Base-by-base conservation (phyloP, 2,888 invertebrate species). In the Gibbula magus region DNA sequence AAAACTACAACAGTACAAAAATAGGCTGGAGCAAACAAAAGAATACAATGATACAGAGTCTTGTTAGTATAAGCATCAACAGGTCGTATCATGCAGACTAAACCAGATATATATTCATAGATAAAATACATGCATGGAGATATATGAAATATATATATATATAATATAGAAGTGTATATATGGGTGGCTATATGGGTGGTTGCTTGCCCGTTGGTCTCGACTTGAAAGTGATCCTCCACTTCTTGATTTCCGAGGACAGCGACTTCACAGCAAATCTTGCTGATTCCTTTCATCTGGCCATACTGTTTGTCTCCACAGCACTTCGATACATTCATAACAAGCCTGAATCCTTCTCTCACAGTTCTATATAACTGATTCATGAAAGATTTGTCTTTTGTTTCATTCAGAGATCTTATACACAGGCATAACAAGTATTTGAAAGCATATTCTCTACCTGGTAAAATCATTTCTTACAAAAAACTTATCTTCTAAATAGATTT, bases 1-100 rank as follows among this genome's bases (percentile, higher is more conserved):
- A 45, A 45, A 18, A 32, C 32, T 39, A 35, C 29, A 32, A 70
- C 29, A 70, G 20, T 70, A 70, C 70, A 70, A 35, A 70, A 70
- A 18, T 35, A 70, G 35, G 70, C 70, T 70, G 13, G 18, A 70
- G 70, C 70, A 70, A 70, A 70, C 70, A 70, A 70, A 70, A 70
- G 39, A 39, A 35, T 35, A 20, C 16, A 18, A 39, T 39, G 22
- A 20, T 70, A 70, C 70, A 70, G 70, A 70, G 18, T 35, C 35
- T n/a, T 56, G 70, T 70, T 70, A 70, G 70, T 70, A 70, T 70
- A 70, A 70, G 70, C 70, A 70, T 20, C 20, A 70, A 70, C 70
- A 70, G 70, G 35, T 39, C 4, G 35, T 39, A 70, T 32, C 70
- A 70, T 70, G 70, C 70, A 70, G 70, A 39, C 70, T 70, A 70